These are phyloP conservation scores for Microchrysa polita DNA, from an alignment of 2,888 invertebrate species.

Conservation along the genomic window DNA sequence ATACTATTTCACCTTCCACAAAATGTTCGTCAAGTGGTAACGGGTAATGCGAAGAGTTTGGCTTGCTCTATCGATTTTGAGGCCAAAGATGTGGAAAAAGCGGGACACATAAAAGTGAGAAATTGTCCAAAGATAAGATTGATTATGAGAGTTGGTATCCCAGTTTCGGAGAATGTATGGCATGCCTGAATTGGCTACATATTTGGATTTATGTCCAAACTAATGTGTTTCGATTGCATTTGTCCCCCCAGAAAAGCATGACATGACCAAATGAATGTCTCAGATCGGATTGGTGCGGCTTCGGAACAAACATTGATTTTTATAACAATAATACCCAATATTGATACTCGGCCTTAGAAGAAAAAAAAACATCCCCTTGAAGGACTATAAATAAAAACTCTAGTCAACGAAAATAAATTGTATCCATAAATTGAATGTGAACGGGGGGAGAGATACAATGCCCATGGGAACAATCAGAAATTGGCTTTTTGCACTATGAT, in stretches of 20 bases:
- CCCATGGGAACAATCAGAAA: too few species aligned
- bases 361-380: too few species aligned
- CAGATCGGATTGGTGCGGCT: too few species aligned
- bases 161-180: not conserved
- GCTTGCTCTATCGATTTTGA: slow-evolving; percentile 5
- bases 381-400: too few species aligned
- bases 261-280: too few species aligned
- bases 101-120: not conserved
- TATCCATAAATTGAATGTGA: too few species aligned
- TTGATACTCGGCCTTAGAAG: too few species aligned
- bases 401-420: too few species aligned
- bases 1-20: slow-evolving; percentile 1
- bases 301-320: too few species aligned
- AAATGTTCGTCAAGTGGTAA: not conserved
- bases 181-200: not conserved
- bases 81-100: not conserved
- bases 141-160: slow-evolving; percentile 1
- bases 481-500: too few species aligned
- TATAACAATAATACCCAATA: too few species aligned
- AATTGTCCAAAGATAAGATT: slow-evolving; percentile 6
- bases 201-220: not conserved
- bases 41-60: not conserved
- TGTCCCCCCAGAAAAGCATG: not conserved
- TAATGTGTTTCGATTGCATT: not conserved
- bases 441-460: too few species aligned